Percentiles rank a stretch among this genome's conserved stretches.
Conservation (phyloP, 2,797 vertebrate genomes). For the Carduelis carduelis region DNA sequence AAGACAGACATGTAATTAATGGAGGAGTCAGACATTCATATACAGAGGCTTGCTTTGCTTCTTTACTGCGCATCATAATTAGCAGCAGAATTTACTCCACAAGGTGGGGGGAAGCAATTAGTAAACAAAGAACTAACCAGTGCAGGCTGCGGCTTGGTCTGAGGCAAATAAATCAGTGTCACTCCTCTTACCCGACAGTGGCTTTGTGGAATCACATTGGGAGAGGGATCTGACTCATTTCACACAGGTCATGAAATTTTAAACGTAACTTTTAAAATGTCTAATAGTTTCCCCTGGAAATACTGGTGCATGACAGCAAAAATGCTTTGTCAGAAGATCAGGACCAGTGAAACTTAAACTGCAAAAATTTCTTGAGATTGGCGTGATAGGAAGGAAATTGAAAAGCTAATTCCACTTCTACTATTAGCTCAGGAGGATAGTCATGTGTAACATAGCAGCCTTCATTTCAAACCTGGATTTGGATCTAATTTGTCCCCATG, state of each 20-base stretch:
- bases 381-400: background rate
- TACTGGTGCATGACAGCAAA: background rate
- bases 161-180: background rate
- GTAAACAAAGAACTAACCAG: background rate
- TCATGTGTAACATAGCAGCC: background rate
- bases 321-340: background rate
- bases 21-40: background rate
- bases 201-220: background rate
- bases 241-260: constrained; percentile 3
- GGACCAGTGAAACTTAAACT: background rate
- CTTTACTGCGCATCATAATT: background rate
- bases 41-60: background rate
- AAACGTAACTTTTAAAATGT: background rate
- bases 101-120: fast-evolving
- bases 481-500: background rate
- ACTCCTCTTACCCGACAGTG: background rate
- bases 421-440: background rate
- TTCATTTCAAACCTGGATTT: background rate
- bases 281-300: background rate
- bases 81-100: background rate
- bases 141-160: background rate
- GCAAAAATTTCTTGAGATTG: background rate
- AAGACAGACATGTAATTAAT: background rate
- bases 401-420: background rate
- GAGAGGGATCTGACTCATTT: background rate